Evolutionary conservation across 2,113 vertebrate species (phyloP), one percentile per base, ranked within the genome.

Genomic region (Oncorhynchus kisutch): DNA sequence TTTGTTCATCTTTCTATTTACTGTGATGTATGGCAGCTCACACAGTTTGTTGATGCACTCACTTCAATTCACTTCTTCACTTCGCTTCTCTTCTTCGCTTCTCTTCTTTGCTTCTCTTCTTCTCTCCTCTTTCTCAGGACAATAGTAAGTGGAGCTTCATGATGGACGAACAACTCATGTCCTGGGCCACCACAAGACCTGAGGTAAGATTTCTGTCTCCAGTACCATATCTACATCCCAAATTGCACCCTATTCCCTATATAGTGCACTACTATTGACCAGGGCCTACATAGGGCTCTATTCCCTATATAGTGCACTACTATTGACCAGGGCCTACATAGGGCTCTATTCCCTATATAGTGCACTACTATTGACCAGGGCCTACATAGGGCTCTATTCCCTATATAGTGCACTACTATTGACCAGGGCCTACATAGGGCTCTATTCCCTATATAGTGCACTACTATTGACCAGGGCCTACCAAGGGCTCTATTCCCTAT

Each of bases 151-250:
- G 94, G 94, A 94, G 89, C 79, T 93, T 92, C 81, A 90, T 90
- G 82, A 95, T 95, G 94, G 94, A 95, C 80, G 94, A 94, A 77
- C 94, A 95, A 80, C 87, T 95, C 78, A 95, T 95, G 94, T 90
- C 91, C 0, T 95, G 94, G 94, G 94, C 94, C 62, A 94, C 92
- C 74, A 88, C 82, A 82, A 92, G 82, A 86, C 94, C 94, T 8
- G 94, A 95, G 92, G 94, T 95, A 86, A 77, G 48, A 13, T 11
- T 64, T 62, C n/a, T 3, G n/a, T 62, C 59, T 62, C 6, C 7
- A 62, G 22, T 18, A 22, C n/a, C 5, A 22, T 62, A 62, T 24
- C n/a, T 22, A 6, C n/a, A 16, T 22, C 5, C n/a, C n/a, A n/a
- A 62, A 22, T 62, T 2, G n/a, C 16, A 5, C 16, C 59, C 2